Conservation (phyloP, 2,113 vertebrate genomes). For the Leucosticte australis region DNA sequence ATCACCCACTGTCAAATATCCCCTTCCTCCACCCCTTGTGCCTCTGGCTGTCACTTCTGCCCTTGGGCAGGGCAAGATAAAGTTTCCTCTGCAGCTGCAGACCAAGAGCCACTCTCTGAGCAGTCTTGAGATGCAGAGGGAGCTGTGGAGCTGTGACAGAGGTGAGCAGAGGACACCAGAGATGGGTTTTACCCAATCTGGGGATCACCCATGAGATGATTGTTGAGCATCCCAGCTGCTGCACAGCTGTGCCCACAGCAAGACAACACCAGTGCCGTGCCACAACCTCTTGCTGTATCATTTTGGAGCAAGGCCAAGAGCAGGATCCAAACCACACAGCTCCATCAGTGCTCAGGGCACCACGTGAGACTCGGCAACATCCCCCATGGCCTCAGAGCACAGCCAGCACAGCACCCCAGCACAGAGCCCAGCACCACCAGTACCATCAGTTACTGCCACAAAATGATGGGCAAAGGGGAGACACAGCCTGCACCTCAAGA, state of each 20-base stretch:
- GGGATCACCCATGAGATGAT: not conserved
- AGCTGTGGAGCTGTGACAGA: not conserved
- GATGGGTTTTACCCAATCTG: accelerated
- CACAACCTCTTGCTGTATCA: accelerated
- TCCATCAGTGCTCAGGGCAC: not conserved
- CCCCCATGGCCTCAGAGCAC: not conserved
- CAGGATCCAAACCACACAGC: not conserved
- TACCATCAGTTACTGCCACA: not conserved
- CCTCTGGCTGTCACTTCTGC: not conserved
- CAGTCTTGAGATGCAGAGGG: accelerated
- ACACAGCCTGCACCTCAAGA: not conserved
- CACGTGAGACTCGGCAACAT: not conserved
- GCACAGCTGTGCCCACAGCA: accelerated
- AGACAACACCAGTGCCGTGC: accelerated
- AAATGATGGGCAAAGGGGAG: not conserved
- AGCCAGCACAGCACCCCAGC: accelerated
- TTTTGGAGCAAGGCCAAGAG: not conserved
- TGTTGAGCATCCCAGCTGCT: not conserved
- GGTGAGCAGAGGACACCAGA: not conserved
- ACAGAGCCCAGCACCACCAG: not conserved
- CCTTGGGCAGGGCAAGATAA: not conserved
- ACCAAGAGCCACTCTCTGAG: not conserved
- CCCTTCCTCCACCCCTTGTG: not conserved
- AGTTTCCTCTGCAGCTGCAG: not conserved
- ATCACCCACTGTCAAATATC: not conserved